Evolutionary conservation across 2,888 invertebrate species (phyloP), one percentile per base, ranked within the genome.

Genomic region (Amphipyra berbera): DNA sequence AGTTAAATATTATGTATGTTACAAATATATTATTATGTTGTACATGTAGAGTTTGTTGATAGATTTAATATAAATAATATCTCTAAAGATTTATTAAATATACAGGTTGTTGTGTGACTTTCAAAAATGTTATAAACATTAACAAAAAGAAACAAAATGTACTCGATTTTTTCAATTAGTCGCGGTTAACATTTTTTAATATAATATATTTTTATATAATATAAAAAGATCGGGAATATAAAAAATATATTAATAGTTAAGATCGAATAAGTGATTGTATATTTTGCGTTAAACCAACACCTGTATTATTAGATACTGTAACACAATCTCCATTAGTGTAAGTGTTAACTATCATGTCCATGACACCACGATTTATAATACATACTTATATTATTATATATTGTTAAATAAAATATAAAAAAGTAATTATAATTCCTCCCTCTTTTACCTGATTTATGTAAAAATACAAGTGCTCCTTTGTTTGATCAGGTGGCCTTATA

Each of bases 231-330:
- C 13, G 10, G 21, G 21, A 15, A 33, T 35, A 21, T 45, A 42
- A 42, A 37, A 50, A 0, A 27, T 15, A 38, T 42, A 27, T 54
- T 37, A 37, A 50, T 9, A 13, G 47, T 44, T 27, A 49, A 37
- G n/a, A 30, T 45, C 47, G 54, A 54, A 10, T 33, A 10, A 47
- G 2, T 21, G 7, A 61, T 58, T 40, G 15, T 70, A 44, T 44
- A 45, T 56, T 56, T 57, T 35, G 14, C 7, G 38, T 71, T 65
- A 53, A 48, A 69, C 54, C 62, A 75, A 77, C 78, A 78, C 81
- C 83, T 84, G 81, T 63, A 54, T 74, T 78, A 77, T 50, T 60
- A 61, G 52, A 62, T 76, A 66, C 71, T 79, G 78, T 76, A 76
- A 74, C 66, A 77, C 67, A 78, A 78, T 75, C 70, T 76, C 76